A percentile compares a stretch with the other conserved stretches of the same genome.
These are phyloP conservation scores for Drosophila sechellia DNA, from an alignment of 1,140 invertebrate species.

Conservation along the genomic window DNA sequence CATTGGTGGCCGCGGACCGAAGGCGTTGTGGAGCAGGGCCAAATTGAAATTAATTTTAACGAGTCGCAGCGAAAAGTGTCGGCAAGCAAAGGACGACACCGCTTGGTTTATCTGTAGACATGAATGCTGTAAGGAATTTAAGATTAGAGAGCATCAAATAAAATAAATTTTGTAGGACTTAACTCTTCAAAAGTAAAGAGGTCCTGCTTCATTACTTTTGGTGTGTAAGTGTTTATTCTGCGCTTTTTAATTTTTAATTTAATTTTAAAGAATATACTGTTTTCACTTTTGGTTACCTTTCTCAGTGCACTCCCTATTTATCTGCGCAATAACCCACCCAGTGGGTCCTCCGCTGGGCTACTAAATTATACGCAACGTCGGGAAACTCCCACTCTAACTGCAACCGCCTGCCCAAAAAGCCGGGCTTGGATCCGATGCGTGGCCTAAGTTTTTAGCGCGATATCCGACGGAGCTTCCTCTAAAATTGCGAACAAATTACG, in stretches of 20 bases:
- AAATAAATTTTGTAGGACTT: too few relatives aligned
- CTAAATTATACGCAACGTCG: constrained; percentile 75
- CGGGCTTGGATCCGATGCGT: constrained; percentile 1
- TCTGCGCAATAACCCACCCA: constrained; percentile 25
- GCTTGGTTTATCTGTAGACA: not conserved
- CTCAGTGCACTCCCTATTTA: constrained; percentile 34
- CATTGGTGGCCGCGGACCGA: constrained; percentile 38
- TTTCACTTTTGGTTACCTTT: too few relatives aligned
- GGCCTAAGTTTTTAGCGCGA: constrained; percentile 58
- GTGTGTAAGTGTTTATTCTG: too few relatives aligned
- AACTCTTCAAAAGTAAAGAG: too few relatives aligned
- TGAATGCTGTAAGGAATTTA: not conserved
- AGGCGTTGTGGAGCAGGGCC: constrained; percentile 4
- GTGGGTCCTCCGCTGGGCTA: constrained; percentile 23
- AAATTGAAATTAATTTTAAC: constrained; percentile 81
- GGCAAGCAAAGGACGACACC: constrained; percentile 25
- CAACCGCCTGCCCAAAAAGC: constrained; percentile 3
- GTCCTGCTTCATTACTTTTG: too few relatives aligned
- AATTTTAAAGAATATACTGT: not conserved
- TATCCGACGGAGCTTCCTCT: constrained; percentile 61
- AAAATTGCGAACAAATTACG: constrained; percentile 83
- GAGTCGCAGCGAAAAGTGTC: constrained; percentile 75
- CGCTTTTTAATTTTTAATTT: not conserved
- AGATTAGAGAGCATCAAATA: too few relatives aligned
- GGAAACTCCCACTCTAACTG: not conserved